Conservation (phyloP, 2,888 invertebrate genomes). For the Hypselothyrea guttata region DNA sequence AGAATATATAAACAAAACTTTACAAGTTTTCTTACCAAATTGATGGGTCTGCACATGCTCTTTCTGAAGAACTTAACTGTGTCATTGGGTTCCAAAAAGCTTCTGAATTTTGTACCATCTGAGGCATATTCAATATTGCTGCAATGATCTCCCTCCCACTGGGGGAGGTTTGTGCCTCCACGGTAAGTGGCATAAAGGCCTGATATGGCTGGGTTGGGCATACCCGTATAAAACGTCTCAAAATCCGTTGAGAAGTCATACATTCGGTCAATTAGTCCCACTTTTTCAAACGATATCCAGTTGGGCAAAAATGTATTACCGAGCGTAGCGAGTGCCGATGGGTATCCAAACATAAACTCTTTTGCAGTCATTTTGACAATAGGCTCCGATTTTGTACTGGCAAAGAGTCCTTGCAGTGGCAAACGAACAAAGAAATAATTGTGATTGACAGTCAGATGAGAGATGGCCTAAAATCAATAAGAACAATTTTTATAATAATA, state of each 20-base stretch:
- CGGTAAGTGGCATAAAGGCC: constrained; percentile 91
- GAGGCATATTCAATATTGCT: constrained; percentile 90
- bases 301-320: constrained; percentile 92
- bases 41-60: constrained; percentile 92
- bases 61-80: constrained; percentile 90
- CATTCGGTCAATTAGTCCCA: constrained; percentile 95
- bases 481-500: neutral
- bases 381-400: constrained; percentile 87
- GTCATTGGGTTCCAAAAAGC: constrained; percentile 87
- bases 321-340: constrained; percentile 90
- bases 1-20: too few species aligned
- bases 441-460: constrained; percentile 88
- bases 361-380: constrained; percentile 90
- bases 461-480: constrained; percentile 87
- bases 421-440: constrained; percentile 85
- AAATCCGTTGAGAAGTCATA: constrained; percentile 91
- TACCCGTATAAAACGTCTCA: constrained; percentile 90
- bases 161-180: constrained; percentile 88
- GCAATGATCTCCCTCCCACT: constrained; percentile 90
- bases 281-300: constrained; percentile 93
- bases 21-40: constrained; percentile 87
- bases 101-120: constrained; percentile 92
- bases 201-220: constrained; percentile 84
- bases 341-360: constrained; percentile 95
- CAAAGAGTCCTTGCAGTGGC: constrained; percentile 88